phyloP scores from a whole-genome alignment of 2,888 invertebrate species.

The Calameuta filiformis region DNA sequence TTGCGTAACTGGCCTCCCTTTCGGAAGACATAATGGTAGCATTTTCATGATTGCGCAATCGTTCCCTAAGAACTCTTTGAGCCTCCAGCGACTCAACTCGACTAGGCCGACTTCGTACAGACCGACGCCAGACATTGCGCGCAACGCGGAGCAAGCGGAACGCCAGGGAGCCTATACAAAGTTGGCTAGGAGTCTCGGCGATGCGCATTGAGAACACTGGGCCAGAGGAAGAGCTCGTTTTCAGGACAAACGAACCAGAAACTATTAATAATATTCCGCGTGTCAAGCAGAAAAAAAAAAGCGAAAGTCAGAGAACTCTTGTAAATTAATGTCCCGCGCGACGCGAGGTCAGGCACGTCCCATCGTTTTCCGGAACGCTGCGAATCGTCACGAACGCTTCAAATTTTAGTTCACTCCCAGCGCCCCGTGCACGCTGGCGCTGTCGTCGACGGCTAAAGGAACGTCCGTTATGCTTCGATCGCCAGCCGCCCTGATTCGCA shows the following conservation, averaged over 20 bases:
- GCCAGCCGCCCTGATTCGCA: not conserved
- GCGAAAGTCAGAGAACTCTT: conserved; percentile 48
- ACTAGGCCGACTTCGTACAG: conserved; percentile 15
- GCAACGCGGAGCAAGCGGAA: conserved; percentile 38
- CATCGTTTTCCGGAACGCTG: not conserved
- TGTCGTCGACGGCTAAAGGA: no score
- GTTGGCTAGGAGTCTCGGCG: conserved; percentile 38
- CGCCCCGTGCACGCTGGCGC: no score
- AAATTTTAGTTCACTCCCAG: not conserved
- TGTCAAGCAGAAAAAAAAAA: conserved; percentile 53
- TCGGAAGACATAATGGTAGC: conserved; percentile 51
- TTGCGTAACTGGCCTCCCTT: conserved; percentile 28
- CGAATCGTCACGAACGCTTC: not conserved
- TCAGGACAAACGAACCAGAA: conserved; percentile 57
- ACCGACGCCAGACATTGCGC: conserved; percentile 38
- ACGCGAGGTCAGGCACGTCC: not conserved
- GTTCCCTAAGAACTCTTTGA: conserved; percentile 26
- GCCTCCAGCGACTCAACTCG: not conserved
- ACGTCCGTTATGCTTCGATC: not conserved
- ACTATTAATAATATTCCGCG: conserved; percentile 55
- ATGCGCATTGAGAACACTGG: conserved; percentile 54
- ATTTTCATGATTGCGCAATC: conserved; percentile 62
- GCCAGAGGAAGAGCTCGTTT: conserved; percentile 58
- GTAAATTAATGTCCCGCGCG: conserved; percentile 9
- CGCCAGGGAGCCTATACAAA: conserved; percentile 21